Conservation (phyloP, 2,888 invertebrate species). For the Phorcus lineatus region DNA sequence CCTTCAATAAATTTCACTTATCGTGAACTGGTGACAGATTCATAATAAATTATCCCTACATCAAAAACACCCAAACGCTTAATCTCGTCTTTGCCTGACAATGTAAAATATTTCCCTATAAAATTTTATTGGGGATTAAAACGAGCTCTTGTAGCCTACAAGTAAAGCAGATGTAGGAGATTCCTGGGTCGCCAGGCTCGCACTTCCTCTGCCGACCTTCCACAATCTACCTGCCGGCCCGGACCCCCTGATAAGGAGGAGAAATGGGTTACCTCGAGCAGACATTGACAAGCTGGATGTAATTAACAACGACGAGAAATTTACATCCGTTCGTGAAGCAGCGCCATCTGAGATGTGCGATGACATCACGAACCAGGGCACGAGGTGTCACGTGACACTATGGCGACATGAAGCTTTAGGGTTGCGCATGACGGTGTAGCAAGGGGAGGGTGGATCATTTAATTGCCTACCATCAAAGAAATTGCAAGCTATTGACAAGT, state of each 20-base stretch:
- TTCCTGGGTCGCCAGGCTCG: not conserved
- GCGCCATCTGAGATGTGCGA: not conserved
- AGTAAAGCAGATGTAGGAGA: conserved; percentile 7
- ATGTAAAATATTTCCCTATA: conserved; percentile 55
- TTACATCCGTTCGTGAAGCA: conserved; percentile 24
- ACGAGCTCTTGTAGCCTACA: not conserved
- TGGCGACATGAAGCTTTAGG: not conserved
- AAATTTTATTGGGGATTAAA: conserved; percentile 55
- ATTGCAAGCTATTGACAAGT: conserved; percentile 20
- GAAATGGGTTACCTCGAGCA: conserved; percentile 14
- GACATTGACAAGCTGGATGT: conserved; percentile 19
- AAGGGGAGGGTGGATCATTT: conserved; percentile 11
- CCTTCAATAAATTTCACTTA: conserved; percentile 26
- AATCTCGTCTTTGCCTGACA: conserved; percentile 48
- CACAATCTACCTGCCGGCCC: not conserved
- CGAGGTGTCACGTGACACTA: conserved; percentile 3
- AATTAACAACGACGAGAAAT: conserved; percentile 20
- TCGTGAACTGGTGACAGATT: conserved; percentile 33
- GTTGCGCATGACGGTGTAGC: not conserved
- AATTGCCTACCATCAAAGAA: conserved; percentile 19
- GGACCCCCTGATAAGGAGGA: not conserved
- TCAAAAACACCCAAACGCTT: conserved; percentile 50
- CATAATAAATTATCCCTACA: conserved; percentile 55
- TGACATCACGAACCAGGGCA: conserved; percentile 10
- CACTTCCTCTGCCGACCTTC: not conserved